These are phyloP conservation scores for Neoaliturus tenellus DNA, from an alignment of 2,888 invertebrate species.

Conservation along the genomic window DNA sequence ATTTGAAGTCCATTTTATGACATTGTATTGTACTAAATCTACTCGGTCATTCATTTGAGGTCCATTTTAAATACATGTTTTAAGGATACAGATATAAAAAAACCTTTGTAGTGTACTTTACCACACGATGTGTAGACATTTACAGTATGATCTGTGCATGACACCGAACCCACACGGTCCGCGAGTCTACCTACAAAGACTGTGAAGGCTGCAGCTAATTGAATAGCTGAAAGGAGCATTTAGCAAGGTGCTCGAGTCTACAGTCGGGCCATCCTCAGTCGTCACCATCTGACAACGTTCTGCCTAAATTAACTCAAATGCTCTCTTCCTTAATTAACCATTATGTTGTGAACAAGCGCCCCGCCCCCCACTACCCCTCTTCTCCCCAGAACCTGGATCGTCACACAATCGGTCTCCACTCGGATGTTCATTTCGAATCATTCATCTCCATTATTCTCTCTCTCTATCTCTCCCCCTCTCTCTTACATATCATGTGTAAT, in stretches of 20 bases:
- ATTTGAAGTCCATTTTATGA: too few relatives aligned
- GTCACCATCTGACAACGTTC: background rate
- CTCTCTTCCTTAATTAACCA: constrained; percentile 40
- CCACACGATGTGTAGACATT: too few relatives aligned
- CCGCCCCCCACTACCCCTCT: background rate
- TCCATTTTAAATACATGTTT: too few relatives aligned
- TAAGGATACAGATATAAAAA: too few relatives aligned
- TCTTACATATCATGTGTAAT: too few relatives aligned
- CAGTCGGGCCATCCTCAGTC: too few relatives aligned
- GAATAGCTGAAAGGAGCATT: constrained; percentile 38
- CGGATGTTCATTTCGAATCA: constrained; percentile 13
- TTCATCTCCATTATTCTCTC: background rate
- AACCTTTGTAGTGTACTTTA: too few relatives aligned
- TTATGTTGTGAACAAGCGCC: constrained; percentile 25
- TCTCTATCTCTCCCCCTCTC: too few relatives aligned
- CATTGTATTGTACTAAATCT: too few relatives aligned
- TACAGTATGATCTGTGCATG: too few relatives aligned
- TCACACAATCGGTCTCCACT: too few relatives aligned
- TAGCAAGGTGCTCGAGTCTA: constrained; percentile 20
- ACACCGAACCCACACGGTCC: background rate
- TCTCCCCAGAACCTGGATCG: background rate
- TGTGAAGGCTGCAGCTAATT: constrained; percentile 29
- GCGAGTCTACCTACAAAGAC: background rate
- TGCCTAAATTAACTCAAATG: constrained; percentile 31
- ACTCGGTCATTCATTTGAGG: too few relatives aligned